These are phyloP conservation scores for Temnothorax rugatulus DNA, from an alignment of 2,888 invertebrate species.

Conservation along the genomic window DNA sequence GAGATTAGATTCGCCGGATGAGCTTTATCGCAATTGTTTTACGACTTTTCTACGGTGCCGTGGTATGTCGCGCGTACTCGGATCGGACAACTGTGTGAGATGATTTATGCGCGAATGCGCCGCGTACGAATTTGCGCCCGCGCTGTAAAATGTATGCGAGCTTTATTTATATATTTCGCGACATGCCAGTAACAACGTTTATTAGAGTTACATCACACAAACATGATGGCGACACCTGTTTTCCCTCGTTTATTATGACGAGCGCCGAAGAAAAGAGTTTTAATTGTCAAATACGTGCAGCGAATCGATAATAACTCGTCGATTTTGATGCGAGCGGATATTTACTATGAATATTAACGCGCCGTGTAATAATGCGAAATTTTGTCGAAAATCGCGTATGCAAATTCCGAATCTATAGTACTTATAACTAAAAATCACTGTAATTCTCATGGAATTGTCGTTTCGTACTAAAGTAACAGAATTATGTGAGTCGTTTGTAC, in stretches of 20 bases:
- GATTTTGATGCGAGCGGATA: constrained; percentile 15
- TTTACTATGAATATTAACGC: constrained; percentile 38
- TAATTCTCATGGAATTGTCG: background rate
- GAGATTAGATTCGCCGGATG: constrained; percentile 54
- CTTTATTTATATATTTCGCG: constrained; percentile 39
- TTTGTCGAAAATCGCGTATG: background rate
- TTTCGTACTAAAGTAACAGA: background rate
- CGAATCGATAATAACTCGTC: constrained; percentile 11
- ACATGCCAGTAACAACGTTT: constrained; percentile 35
- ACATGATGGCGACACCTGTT: constrained; percentile 31
- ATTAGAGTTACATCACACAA: constrained; percentile 37
- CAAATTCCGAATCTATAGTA: background rate
- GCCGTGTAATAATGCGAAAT: constrained; percentile 18
- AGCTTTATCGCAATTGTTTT: constrained; percentile 56
- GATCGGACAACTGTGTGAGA: constrained; percentile 6
- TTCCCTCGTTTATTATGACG: constrained; percentile 22
- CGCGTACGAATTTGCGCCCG: constrained; percentile 28
- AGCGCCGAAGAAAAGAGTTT: background rate
- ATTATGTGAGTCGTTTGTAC: background rate
- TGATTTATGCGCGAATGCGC: constrained; percentile 41
- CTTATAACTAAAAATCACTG: background rate
- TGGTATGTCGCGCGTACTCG: constrained; percentile 27
- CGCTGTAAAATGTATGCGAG: constrained; percentile 21
- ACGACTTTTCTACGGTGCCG: constrained; percentile 50
- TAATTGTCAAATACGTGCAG: constrained; percentile 21